phyloP scores from a whole-genome alignment of 2,797 vertebrate species.

The Enoplosus armatus region DNA sequence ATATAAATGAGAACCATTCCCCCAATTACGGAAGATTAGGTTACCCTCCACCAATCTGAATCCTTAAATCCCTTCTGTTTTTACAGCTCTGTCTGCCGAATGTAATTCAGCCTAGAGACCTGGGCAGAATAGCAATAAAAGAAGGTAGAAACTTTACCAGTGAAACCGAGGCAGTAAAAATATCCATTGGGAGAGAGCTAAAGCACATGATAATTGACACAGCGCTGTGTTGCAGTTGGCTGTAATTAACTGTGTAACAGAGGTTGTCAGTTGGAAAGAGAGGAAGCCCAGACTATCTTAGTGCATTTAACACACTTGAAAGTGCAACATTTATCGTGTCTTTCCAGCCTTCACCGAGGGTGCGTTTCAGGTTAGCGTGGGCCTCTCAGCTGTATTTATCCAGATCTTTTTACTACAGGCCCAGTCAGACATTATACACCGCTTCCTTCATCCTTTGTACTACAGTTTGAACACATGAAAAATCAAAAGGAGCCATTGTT shows the following conservation, averaged over 20 bases:
- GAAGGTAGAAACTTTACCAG: constrained; percentile 70
- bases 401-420: constrained; percentile 53
- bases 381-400: constrained; percentile 45
- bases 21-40: constrained; percentile 83
- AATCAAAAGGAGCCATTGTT: constrained; percentile 75
- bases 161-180: constrained; percentile 67
- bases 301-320: constrained; percentile 72
- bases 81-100: constrained; percentile 77
- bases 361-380: constrained; percentile 65
- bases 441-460: constrained; percentile 45
- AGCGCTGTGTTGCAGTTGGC: constrained; percentile 76
- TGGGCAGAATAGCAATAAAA: constrained; percentile 79
- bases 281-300: constrained; percentile 65
- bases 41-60: constrained; percentile 79
- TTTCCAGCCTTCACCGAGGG: constrained; percentile 49
- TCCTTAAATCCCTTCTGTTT: constrained; percentile 81
- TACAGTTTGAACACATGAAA: constrained; percentile 49
- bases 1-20: constrained; percentile 80
- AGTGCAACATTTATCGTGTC: constrained; percentile 73
- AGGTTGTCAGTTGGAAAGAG: constrained; percentile 75
- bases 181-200: constrained; percentile 69
- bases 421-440: constrained; percentile 28
- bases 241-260: constrained; percentile 81
- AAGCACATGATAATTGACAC: constrained; percentile 78
- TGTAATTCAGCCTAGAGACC: constrained; percentile 74